phyloP scores from a whole-genome alignment of 2,888 invertebrate species.

The Elysia crispata region DNA sequence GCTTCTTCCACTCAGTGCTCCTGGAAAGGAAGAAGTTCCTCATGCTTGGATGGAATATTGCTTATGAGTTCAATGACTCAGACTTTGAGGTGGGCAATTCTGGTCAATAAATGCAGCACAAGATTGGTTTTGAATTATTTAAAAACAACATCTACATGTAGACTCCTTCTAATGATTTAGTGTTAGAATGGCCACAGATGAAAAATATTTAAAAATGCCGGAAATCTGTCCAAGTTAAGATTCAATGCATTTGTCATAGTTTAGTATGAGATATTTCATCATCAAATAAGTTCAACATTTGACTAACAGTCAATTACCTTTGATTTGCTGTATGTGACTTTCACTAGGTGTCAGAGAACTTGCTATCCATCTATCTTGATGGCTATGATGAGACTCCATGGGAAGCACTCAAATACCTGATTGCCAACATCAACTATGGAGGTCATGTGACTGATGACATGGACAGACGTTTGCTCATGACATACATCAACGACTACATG shows the following conservation, averaged over 20 bases:
- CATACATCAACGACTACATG: constrained; percentile 91
- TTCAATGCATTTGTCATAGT: too few species aligned
- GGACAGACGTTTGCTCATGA: constrained; percentile 86
- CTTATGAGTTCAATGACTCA: constrained; percentile 93
- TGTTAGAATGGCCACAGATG: too few species aligned
- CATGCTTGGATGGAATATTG: constrained; percentile 92
- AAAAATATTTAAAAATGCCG: too few species aligned
- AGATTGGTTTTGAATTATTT: too few species aligned
- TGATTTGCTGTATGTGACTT: too few species aligned
- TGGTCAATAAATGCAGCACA: too few species aligned
- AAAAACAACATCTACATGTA: too few species aligned
- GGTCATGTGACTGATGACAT: constrained; percentile 89
- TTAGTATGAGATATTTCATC: too few species aligned
- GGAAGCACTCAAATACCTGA: constrained; percentile 92
- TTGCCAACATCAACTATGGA: constrained; percentile 92
- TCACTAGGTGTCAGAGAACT: constrained; percentile 82
- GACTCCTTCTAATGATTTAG: too few species aligned
- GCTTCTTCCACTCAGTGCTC: constrained; percentile 91
- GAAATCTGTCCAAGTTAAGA: too few species aligned
- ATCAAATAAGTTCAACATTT: too few species aligned
- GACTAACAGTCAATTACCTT: too few species aligned
- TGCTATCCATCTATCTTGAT: constrained; percentile 89
- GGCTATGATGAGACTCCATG: constrained; percentile 93
- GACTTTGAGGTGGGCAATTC: constrained; percentile 91
- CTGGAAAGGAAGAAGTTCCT: constrained; percentile 91